Evolutionary conservation across 2,113 vertebrate species (phyloP), one percentile per base, ranked within the genome.

Genomic region (Calypte anna): DNA sequence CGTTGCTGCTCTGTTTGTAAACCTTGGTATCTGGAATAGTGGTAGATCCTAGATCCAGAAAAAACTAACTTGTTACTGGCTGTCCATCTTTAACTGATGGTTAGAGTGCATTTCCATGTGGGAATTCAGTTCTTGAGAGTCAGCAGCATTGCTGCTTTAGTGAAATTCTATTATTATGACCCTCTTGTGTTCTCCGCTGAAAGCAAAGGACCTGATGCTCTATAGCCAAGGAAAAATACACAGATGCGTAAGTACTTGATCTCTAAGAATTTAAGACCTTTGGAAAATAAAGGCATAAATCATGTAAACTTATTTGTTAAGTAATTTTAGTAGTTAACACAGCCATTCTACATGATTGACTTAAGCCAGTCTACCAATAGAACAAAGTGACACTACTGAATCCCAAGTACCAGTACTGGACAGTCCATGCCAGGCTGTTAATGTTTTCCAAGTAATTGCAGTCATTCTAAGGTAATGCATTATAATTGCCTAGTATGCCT

Each of bases 271-370:
- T 43, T 46, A 86, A 86, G 69, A 58, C 36, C 30, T 82, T 73
- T 62, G 43, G 62, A 51, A 81, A 64, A 86, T 19, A 15, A 25
- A 30, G 27, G 25, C 36, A 30, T 90, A 79, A 82, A 82, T 84
- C 86, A 61, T 1, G 0, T 75, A 95, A 72, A 86, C 90, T 72
- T 64, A 58, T 93, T 93, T 90, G 54, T 19, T 82, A 67, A 66
- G 72, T 85, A 44, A 78, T 85, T 86, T 53, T 36, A 76, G 64
- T 38, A 84, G 55, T 77, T 84, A 92, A 38, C 44, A 12, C 43
- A 72, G 85, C 90, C 74, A 81, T 85, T 96, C 67, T 77, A 33
- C 90, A 75, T 69, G 62, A 94, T 90, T 96, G 95, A 88, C 91
- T 96, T 96, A 96, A 62, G 43, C 95, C 88, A 73, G 33, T 88